A percentile compares a stretch with the other conserved stretches of the same genome.
Conservation (phyloP, 2,113 vertebrate species). For the Engystomops pustulosus region DNA sequence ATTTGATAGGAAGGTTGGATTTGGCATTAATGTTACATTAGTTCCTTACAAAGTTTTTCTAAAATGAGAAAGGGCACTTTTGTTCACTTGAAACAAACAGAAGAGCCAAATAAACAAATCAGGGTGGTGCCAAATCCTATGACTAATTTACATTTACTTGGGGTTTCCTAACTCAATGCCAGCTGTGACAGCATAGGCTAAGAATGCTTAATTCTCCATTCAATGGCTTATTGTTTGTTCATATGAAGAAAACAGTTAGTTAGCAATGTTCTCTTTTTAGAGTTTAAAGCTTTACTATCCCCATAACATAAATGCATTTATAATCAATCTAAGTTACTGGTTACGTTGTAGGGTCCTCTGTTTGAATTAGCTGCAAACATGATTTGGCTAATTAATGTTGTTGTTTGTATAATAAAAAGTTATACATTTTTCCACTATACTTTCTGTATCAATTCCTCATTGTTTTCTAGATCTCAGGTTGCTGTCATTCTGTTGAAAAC, state of each 20-base stretch:
- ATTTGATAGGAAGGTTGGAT: background rate
- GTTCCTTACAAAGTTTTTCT: background rate
- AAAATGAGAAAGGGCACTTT: constrained; percentile 2
- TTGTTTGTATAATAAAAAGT: too few relatives aligned
- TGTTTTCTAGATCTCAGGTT: too few relatives aligned
- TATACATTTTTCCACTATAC: too few relatives aligned
- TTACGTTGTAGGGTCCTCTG: too few relatives aligned
- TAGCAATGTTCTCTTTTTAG: background rate
- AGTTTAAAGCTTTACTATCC: too few relatives aligned
- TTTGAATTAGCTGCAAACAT: too few relatives aligned
- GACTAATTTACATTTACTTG: constrained; percentile 11
- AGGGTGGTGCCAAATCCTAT: background rate
- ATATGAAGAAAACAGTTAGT: background rate
- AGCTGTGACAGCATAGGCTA: background rate
- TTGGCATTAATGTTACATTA: background rate
- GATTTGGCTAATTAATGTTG: too few relatives aligned
- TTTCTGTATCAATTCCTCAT: too few relatives aligned
- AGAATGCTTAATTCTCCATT: background rate
- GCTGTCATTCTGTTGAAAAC: too few relatives aligned
- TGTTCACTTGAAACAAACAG: constrained; percentile 12
- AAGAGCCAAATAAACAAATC: background rate
- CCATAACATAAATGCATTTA: too few relatives aligned
- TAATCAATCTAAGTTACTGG: too few relatives aligned
- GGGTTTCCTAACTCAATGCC: constrained; percentile 12
- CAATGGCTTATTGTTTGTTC: constrained; percentile 34